Base-by-base conservation (phyloP, 2,113 vertebrate genomes). In the Protomyctophum bolini region DNA sequence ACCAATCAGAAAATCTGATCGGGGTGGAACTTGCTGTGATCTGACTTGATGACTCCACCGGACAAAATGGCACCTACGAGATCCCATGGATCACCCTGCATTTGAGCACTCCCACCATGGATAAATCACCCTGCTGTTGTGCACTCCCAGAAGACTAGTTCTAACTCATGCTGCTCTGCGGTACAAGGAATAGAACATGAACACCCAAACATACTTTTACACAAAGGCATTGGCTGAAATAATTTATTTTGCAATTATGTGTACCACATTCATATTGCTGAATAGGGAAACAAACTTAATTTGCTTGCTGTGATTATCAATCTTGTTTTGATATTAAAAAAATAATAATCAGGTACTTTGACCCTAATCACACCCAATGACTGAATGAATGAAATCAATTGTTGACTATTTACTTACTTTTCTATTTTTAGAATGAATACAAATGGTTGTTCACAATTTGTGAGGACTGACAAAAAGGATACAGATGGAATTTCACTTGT, bases 231-330 rank as follows among this genome's bases (percentile, higher is more conserved):
- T 49, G 47, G 49, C n/a, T n/a, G 46, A 9, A n/a, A 8, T n/a
- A 56, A 51, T 71, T 76, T 77, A 10, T 72, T 14, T 63, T 67
- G 80, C 77, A 86, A 82, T 74, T 62, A 68, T 78, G 84, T 41
- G 33, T 41, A 80, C 77, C 77, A 85, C 84, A 78, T 70, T 84
- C 63, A 69, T 60, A 58, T 66, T 70, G 61, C 71, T 56, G 59
- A 55, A 63, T 63, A 75, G n/a, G 14, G 75, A 69, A 80, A 68
- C 49, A 81, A 50, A 76, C 75, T 78, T 68, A 48, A 68, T 66
- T 52, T 54, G 64, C 65, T 76, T 86, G 84, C 81, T 83, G 77
- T 88, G 79, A 89, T 59, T 67, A 76, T 75, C 58, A 70, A 51
- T 57, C 55, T 49, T 46, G 15, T 66, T 73, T 68, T 56, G 33